These are phyloP conservation scores for Setophaga kirtlandii DNA, from an alignment of 2,113 vertebrate species.

Conservation along the genomic window DNA sequence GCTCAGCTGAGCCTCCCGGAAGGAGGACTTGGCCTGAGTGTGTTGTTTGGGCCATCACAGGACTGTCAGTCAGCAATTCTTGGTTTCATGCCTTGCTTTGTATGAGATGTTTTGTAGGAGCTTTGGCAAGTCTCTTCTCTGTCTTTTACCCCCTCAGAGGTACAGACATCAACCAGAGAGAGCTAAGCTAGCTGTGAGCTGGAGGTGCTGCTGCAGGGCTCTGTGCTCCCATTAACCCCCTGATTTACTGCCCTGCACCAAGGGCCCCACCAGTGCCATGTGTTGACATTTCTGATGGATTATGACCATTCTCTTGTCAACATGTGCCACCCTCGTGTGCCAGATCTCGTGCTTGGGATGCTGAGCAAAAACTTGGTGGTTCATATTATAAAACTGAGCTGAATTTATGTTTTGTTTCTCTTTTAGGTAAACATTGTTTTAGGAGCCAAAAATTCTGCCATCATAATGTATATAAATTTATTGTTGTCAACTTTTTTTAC, in stretches of 20 bases:
- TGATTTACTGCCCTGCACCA: neutral
- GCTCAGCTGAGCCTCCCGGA: neutral
- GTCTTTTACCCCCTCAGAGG: neutral
- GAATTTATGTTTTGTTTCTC: neutral
- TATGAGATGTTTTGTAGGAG: neutral
- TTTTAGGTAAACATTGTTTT: neutral
- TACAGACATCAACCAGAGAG: neutral
- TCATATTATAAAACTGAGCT: neutral
- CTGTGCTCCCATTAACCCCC: neutral
- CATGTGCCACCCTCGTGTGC: fast-evolving
- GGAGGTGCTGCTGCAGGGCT: neutral
- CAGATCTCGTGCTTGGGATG: fast-evolving
- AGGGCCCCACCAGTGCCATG: neutral
- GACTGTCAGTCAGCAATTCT: neutral
- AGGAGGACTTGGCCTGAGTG: neutral
- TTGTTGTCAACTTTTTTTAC: neutral
- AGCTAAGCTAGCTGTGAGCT: neutral
- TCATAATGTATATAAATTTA: neutral
- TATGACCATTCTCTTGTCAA: neutral
- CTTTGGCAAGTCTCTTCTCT: neutral
- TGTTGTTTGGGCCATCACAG: neutral
- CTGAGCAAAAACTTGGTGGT: neutral
- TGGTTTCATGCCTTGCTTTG: neutral
- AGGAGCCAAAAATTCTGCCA: neutral
- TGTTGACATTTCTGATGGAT: neutral